A percentile compares a stretch with the other conserved stretches of the same genome.
phyloP scores from a whole-genome alignment of 2,113 vertebrate species.

The Lepus americanus region DNA sequence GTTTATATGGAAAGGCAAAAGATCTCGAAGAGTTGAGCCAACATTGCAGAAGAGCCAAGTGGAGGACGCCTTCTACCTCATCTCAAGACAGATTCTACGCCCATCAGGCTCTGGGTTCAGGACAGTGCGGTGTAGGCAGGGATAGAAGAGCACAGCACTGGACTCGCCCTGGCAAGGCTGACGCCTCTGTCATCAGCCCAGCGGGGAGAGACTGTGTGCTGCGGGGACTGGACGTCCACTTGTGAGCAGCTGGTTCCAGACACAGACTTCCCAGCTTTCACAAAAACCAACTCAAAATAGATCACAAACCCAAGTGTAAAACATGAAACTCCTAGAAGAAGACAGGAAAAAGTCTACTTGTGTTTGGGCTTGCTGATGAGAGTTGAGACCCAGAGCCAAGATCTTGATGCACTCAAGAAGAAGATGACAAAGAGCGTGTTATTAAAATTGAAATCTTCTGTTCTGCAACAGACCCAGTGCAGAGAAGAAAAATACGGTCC shows the following conservation, averaged over 20 bases:
- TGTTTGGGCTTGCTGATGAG: background rate
- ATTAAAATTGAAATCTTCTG: background rate
- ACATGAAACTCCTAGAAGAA: background rate
- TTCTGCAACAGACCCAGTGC: background rate
- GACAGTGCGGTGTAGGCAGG: background rate
- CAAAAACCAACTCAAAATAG: background rate
- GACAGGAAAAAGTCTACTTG: background rate
- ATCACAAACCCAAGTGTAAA: background rate
- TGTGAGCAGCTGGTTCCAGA: background rate
- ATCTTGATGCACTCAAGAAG: background rate
- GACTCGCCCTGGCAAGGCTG: accelerated
- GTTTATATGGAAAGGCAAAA: background rate
- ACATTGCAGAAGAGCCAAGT: background rate
- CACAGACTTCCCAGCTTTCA: background rate
- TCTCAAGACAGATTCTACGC: background rate
- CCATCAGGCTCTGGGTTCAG: accelerated
- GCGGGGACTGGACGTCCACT: background rate
- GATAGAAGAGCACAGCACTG: accelerated
- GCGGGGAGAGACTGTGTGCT: background rate
- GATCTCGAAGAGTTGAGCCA: background rate
- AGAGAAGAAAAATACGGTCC: background rate
- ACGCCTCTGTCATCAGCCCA: background rate
- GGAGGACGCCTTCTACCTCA: background rate
- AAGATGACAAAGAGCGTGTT: background rate
- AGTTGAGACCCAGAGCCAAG: background rate